phyloP scores from a whole-genome alignment of 2,888 invertebrate species.

The Orthonychiurus folsomi region DNA sequence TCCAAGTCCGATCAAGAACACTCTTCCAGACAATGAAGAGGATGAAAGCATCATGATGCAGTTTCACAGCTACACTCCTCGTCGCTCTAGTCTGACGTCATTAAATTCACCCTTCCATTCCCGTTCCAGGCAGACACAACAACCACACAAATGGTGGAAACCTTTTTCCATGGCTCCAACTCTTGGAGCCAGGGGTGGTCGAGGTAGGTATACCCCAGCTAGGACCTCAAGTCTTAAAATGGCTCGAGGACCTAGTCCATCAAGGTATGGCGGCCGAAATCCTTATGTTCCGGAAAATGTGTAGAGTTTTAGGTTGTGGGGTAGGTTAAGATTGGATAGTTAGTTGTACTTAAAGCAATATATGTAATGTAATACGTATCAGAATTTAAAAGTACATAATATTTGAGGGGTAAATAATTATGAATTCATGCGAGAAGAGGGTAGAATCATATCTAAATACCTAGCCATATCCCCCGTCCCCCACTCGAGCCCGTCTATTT shows the following conservation, averaged over 20 bases:
- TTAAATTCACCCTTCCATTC: slow-evolving; percentile 16
- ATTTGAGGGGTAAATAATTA: too few species aligned
- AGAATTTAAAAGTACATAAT: too few species aligned
- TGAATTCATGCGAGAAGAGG: too few species aligned
- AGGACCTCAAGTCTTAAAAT: slow-evolving; percentile 18
- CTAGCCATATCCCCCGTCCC: too few species aligned
- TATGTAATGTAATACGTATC: background rate
- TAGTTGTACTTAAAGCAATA: background rate
- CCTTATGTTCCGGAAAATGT: slow-evolving; percentile 39
- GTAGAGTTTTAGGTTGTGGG: slow-evolving; percentile 19
- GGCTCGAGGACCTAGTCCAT: slow-evolving; percentile 17
- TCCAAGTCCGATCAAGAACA: background rate
- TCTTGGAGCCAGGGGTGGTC: slow-evolving; percentile 18
- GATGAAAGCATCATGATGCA: background rate
- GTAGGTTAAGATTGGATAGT: background rate
- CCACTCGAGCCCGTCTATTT: too few species aligned
- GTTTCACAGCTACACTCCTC: slow-evolving; percentile 21
- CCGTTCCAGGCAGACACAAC: slow-evolving; percentile 9
- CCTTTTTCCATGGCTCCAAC: slow-evolving; percentile 37
- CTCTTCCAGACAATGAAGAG: slow-evolving; percentile 11
- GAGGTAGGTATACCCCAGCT: slow-evolving; percentile 15
- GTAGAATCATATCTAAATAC: too few species aligned
- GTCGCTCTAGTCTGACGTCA: slow-evolving; percentile 36
- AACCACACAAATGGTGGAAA: slow-evolving; percentile 39
- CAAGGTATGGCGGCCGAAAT: slow-evolving; percentile 23